These are phyloP conservation scores for Gonocerus acuteangulatus DNA, from an alignment of 2,888 invertebrate species.

Conservation along the genomic window DNA sequence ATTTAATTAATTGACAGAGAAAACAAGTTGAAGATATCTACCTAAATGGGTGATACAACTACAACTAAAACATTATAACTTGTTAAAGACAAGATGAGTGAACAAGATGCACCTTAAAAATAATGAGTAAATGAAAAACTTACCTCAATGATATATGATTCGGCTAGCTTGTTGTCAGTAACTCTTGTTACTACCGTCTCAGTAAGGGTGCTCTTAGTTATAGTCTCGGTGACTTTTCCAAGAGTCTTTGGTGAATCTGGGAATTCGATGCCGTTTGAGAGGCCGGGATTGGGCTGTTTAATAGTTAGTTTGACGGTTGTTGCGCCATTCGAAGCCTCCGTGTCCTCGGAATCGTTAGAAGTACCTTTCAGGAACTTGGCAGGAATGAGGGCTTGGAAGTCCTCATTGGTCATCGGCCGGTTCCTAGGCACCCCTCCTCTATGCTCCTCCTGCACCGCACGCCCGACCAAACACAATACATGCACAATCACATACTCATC, in stretches of 20 bases:
- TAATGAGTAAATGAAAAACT: conserved; percentile 40
- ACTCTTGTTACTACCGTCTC: conserved; percentile 90
- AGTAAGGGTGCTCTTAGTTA: conserved; percentile 92
- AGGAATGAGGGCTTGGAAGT: conserved; percentile 92
- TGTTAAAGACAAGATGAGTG: conserved; percentile 15
- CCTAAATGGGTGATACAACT: too few relatives aligned
- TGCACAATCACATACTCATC: conserved; percentile 16
- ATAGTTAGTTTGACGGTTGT: conserved; percentile 72
- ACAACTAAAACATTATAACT: too few relatives aligned
- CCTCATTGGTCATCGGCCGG: conserved; percentile 81
- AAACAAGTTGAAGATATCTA: too few relatives aligned
- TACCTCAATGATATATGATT: conserved; percentile 85
- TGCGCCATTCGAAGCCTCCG: conserved; percentile 29
- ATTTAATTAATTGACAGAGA: too few relatives aligned
- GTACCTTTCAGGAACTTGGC: conserved; percentile 63
- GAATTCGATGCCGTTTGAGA: conserved; percentile 61
- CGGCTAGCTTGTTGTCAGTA: conserved; percentile 83
- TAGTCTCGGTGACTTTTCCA: conserved; percentile 86
- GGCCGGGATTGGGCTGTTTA: conserved; percentile 57
- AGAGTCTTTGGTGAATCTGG: conserved; percentile 76
- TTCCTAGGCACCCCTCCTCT: conserved; percentile 6
- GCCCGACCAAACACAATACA: conserved; percentile 7
- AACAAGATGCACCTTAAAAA: conserved; percentile 3
- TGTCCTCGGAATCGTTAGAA: conserved; percentile 25
- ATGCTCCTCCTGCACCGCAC: conserved; percentile 12